Base-by-base conservation (phyloP, 2,888 invertebrate species). In the Adelphocoris suturalis region DNA sequence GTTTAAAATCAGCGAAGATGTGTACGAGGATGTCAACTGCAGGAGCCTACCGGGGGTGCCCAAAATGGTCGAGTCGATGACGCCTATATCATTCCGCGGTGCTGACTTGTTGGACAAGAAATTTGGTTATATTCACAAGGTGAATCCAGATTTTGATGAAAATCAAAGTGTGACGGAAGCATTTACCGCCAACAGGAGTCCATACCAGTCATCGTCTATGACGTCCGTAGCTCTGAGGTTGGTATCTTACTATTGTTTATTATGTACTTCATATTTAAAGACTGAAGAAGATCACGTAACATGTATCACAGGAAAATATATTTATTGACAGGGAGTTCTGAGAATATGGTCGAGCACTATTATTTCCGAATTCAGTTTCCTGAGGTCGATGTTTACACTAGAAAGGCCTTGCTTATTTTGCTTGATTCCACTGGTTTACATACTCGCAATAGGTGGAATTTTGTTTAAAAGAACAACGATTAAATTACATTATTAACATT, bases 121-220 rank as follows among this genome's bases (percentile, higher is more conserved):
- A n/a, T 61, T 61, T 2, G 68, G 23, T 11, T 68, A 68, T 13
- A 68, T 78, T 28, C 47, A 52, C 27, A 46, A 82, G 23, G 1
- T 82, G 23, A 82, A 82, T 52, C 82, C 82, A 23, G 82, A 82
- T 23, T 82, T 82, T 19, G 82, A 82, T 52, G 82, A 82, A 52
- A 82, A 82, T 23, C 82, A 82, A 14, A 82, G 82, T 27, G 14
- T 52, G 5, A 52, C 82, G 23, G 82, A 82, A 23, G 52, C 23
- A 13, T 16, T 82, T 27, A 82, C 82, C 5, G 27, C 48, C 27
- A 82, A n/a, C 11, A 23, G 82, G 23, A 82, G 82, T 23, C 52
- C 27, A 14, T 46, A 57, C 57, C 19, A n/a, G 12, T 68, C 68
- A 3, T 68, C 68, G 12, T 68, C 68, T 68, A 12, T 48, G 82